Conservation (phyloP, 2,797 vertebrate species). For the Harpagifer antarcticus region DNA sequence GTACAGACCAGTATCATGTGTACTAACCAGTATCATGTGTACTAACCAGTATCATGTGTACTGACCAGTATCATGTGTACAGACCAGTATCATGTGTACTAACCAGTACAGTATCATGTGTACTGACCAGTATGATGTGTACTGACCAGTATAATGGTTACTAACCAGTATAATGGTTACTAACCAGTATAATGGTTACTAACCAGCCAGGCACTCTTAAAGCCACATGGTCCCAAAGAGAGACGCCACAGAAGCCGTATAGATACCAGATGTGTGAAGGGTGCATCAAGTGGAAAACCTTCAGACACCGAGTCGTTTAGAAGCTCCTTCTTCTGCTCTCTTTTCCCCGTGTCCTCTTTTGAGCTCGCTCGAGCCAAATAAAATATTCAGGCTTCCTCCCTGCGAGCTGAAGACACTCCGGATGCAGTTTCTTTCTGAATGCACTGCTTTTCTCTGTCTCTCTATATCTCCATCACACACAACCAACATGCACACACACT, state of each 20-base stretch:
- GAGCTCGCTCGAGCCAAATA: constrained; percentile 62
- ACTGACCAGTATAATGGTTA: too few relatives aligned
- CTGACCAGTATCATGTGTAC: too few relatives aligned
- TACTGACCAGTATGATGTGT: too few relatives aligned
- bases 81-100: too few relatives aligned
- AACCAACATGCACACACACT: constrained; percentile 40
- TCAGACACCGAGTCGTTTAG: constrained; percentile 27
- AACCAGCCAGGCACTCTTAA: constrained; percentile 25
- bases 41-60: too few relatives aligned
- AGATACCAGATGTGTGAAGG: constrained; percentile 23
- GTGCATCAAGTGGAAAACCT: constrained; percentile 57
- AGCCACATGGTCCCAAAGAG: constrained; percentile 47
- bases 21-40: too few relatives aligned
- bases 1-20: too few relatives aligned
- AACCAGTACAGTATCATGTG: too few relatives aligned
- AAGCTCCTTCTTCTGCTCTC: constrained; percentile 12
- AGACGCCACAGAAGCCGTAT: constrained; percentile 27
- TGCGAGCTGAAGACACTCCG: constrained; percentile 65
- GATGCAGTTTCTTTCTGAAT: constrained; percentile 68
- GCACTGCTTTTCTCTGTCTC: constrained; percentile 47
- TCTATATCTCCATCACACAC: constrained; percentile 25
- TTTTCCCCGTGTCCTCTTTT: constrained; percentile 37
- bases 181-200: too few relatives aligned
- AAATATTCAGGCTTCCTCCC: constrained; percentile 75
- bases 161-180: too few relatives aligned